These are phyloP conservation scores for Peromyscus leucopus DNA, from an alignment of 2,113 vertebrate species.

Conservation along the genomic window DNA sequence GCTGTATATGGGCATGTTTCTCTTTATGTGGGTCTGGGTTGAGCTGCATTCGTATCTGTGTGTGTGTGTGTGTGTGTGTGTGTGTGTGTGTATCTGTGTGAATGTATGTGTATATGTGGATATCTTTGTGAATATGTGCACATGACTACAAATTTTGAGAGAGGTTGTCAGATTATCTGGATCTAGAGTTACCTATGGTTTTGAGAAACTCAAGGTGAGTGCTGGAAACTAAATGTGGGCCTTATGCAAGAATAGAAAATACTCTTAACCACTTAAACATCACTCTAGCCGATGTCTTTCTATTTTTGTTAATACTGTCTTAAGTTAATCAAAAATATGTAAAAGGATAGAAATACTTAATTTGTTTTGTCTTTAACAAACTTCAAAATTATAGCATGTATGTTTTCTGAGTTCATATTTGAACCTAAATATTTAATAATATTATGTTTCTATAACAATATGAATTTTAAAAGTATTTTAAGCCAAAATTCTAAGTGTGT, in stretches of 20 bases:
- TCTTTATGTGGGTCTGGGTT: no score
- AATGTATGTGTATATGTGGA: not conserved
- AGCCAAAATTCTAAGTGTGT: not conserved
- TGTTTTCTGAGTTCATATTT: not conserved
- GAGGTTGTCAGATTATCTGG: no score
- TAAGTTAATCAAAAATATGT: conserved; percentile 25
- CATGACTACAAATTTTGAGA: not conserved
- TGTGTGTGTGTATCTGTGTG: not conserved
- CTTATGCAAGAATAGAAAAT: not conserved
- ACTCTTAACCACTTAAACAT: not conserved
- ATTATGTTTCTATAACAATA: not conserved
- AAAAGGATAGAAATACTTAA: not conserved
- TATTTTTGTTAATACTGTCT: not conserved
- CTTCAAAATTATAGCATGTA: not conserved
- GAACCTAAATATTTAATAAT: not conserved
- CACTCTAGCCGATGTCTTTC: not conserved
- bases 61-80: not conserved
- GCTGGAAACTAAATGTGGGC: not conserved
- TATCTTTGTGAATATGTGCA: not conserved
- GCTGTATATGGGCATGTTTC: no score
- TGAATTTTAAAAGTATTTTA: not conserved
- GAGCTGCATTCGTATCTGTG: no score
- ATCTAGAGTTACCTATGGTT: not conserved
- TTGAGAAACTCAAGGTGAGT: not conserved
- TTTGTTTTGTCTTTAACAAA: not conserved